Conservation (phyloP, 2,797 vertebrate genomes). For the Acanthurus leucopareius region DNA sequence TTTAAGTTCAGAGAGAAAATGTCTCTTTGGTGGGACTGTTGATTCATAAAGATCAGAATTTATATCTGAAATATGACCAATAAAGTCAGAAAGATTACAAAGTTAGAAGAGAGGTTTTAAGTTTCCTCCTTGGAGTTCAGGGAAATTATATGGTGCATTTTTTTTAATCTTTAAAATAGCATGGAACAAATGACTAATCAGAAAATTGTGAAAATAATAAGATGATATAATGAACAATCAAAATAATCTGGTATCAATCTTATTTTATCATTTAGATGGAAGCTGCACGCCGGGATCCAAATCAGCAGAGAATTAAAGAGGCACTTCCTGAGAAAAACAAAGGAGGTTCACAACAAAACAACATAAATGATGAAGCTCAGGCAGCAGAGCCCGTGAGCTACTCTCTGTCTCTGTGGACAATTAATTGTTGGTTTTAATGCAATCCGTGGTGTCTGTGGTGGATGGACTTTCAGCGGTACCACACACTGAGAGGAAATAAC, state of each 20-base stretch:
- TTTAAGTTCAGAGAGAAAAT: not conserved
- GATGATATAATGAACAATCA: not conserved
- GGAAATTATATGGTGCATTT: too few species aligned
- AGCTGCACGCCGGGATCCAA: conserved; percentile 15
- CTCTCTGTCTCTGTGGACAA: conserved; percentile 47
- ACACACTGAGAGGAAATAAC: conserved; percentile 58
- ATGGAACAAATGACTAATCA: not conserved
- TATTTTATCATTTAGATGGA: conserved; percentile 19
- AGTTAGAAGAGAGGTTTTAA: not conserved
- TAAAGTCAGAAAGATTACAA: not conserved
- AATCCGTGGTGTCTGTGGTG: conserved; percentile 31
- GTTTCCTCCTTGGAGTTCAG: not conserved
- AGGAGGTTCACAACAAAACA: conserved; percentile 50
- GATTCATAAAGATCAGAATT: not conserved
- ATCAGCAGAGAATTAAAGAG: conserved; percentile 37
- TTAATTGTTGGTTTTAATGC: conserved; percentile 69
- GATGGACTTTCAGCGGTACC: conserved; percentile 30
- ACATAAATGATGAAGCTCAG: conserved; percentile 34
- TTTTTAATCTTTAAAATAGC: not conserved
- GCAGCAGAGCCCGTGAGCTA: conserved; percentile 38
- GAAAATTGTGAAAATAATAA: conserved; percentile 4
- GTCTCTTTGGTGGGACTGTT: too few species aligned
- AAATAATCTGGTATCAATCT: not conserved
- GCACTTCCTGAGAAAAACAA: conserved; percentile 8
- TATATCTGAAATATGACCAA: not conserved